Conservation (phyloP, 2,888 invertebrate genomes). For the Nebria salina region DNA sequence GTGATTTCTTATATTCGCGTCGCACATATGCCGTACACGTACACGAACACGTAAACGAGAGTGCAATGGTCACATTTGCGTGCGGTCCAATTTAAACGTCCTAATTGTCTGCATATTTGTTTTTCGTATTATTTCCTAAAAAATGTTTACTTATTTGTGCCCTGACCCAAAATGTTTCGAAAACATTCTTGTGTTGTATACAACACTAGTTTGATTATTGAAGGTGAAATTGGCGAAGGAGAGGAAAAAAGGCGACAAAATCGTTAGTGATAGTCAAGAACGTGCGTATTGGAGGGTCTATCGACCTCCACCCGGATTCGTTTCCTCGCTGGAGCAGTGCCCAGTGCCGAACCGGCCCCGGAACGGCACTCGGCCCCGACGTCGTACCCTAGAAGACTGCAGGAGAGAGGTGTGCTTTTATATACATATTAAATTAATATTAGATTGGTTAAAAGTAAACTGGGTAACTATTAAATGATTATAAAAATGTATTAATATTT, state of each 20-base stretch:
- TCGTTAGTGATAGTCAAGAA: constrained; percentile 96
- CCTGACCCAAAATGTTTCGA: background rate
- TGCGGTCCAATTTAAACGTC: too few relatives aligned
- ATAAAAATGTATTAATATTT: background rate
- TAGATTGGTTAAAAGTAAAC: background rate
- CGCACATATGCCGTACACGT: too few relatives aligned
- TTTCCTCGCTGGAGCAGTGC: constrained; percentile 85
- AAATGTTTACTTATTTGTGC: too few relatives aligned
- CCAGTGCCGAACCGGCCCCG: constrained; percentile 82
- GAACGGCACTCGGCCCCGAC: constrained; percentile 73
- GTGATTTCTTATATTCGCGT: background rate
- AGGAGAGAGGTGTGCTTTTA: constrained; percentile 74
- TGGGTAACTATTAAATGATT: background rate
- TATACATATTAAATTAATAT: background rate
- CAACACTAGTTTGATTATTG: background rate
- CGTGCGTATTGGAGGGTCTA: constrained; percentile 97
- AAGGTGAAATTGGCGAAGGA: constrained; percentile 91
- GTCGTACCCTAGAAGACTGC: constrained; percentile 80
- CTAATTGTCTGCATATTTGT: too few relatives aligned
- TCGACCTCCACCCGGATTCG: constrained; percentile 90
- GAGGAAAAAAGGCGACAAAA: constrained; percentile 95
- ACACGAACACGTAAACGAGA: too few relatives aligned
- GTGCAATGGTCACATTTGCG: too few relatives aligned
- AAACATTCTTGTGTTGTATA: background rate
- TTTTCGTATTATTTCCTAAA: too few relatives aligned